phyloP scores from a whole-genome alignment of 2,888 invertebrate species.

The Ceraclea dissimilis region DNA sequence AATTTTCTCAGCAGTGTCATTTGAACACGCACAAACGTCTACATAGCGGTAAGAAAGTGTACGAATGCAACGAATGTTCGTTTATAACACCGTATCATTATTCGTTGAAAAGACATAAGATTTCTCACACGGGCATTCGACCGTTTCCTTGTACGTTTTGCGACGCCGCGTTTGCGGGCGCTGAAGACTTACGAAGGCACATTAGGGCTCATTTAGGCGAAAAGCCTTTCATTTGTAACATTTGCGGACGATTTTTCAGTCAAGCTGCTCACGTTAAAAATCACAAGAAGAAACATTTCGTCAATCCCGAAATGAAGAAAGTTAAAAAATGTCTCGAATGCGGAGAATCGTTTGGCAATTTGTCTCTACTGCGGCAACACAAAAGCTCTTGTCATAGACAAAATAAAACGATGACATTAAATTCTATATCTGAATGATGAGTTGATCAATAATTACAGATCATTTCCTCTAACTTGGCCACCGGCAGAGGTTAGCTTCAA shows the following conservation, averaged over 20 bases:
- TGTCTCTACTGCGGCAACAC: not conserved
- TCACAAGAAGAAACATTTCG: slow-evolving; percentile 2
- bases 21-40: not conserved
- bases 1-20: slow-evolving; percentile 3
- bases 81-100: slow-evolving; percentile 4
- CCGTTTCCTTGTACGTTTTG: slow-evolving; percentile 2
- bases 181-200: slow-evolving; percentile 2
- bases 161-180: not conserved
- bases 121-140: not conserved
- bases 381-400: not conserved
- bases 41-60: not conserved
- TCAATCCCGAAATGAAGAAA: not conserved
- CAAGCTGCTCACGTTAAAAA: slow-evolving; percentile 4
- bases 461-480: too few species aligned
- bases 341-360: not conserved
- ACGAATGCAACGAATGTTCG: not conserved
- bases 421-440: too few species aligned
- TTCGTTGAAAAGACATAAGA: slow-evolving; percentile 1
- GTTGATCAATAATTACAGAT: too few species aligned
- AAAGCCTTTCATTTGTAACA: slow-evolving; percentile 3
- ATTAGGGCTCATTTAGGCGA: slow-evolving; percentile 3
- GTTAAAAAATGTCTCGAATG: slow-evolving; percentile 1
- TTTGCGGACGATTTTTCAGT: not conserved
- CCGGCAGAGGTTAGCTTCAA: too few species aligned
- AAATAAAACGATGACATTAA: too few species aligned